A percentile compares a stretch with the other conserved stretches of the same genome.
phyloP scores from a whole-genome alignment of 2,888 invertebrate genomes.

The Sicus ferrugineus region DNA sequence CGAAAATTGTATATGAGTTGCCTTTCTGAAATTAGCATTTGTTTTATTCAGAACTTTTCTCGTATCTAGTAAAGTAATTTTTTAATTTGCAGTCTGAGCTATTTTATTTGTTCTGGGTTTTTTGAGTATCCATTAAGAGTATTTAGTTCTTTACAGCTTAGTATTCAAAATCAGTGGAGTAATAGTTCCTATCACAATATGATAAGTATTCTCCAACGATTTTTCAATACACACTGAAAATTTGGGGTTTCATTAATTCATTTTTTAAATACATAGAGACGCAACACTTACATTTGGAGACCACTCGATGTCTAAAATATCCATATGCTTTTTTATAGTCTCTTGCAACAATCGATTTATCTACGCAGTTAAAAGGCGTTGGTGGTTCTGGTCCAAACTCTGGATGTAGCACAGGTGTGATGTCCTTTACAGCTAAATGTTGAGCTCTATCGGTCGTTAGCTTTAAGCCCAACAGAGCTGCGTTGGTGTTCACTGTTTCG shows the following conservation, averaged over 20 bases:
- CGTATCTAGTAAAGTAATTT: too few species aligned
- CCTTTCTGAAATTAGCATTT: too few species aligned
- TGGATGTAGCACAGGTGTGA: conserved; percentile 39
- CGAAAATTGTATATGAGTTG: too few species aligned
- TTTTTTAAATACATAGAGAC: neutral
- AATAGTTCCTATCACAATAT: too few species aligned
- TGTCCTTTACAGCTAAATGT: conserved; percentile 32
- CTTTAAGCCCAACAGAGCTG: conserved; percentile 54
- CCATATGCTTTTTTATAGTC: conserved; percentile 77
- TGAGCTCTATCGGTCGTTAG: conserved; percentile 44
- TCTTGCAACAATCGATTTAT: conserved; percentile 70
- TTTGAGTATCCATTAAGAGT: too few species aligned
- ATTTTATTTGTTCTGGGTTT: too few species aligned
- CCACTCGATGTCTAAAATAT: conserved; percentile 72
- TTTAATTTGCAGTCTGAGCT: too few species aligned
- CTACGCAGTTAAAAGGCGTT: conserved; percentile 66
- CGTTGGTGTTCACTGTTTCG: conserved; percentile 52
- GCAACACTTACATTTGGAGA: conserved; percentile 72
- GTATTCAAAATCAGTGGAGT: too few species aligned
- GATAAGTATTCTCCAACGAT: neutral
- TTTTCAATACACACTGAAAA: neutral
- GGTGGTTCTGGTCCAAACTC: conserved; percentile 15
- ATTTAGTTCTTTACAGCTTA: too few species aligned
- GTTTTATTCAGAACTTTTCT: too few species aligned
- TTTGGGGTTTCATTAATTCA: neutral